phyloP scores from a whole-genome alignment of 2,113 vertebrate genomes.

The Strix uralensis region DNA sequence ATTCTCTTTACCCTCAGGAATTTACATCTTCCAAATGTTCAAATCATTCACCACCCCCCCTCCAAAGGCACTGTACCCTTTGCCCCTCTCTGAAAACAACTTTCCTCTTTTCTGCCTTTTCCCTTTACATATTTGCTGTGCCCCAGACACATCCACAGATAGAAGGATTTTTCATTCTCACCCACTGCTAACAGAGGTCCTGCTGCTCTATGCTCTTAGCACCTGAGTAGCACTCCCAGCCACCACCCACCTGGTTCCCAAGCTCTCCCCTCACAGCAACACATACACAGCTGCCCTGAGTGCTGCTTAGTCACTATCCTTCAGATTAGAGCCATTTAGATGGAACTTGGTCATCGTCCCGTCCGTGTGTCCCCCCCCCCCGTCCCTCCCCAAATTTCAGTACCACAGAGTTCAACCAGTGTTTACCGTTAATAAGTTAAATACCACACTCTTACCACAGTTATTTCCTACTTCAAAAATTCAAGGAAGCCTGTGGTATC shows the following conservation, averaged over 20 bases:
- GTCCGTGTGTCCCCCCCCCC: too few species aligned
- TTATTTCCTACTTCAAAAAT: conserved; percentile 20
- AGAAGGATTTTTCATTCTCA: neutral
- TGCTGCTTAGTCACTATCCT: neutral
- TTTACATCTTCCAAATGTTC: neutral
- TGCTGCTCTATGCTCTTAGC: neutral
- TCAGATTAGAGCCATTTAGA: neutral
- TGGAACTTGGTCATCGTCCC: neutral
- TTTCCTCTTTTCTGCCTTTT: too few species aligned
- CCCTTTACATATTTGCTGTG: neutral
- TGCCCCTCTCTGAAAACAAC: rapidly evolving
- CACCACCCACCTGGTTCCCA: neutral
- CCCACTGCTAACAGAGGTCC: neutral
- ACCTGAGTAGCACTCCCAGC: neutral
- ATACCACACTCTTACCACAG: neutral
- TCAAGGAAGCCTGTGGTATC: neutral
- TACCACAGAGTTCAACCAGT: neutral
- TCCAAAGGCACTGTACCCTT: neutral
- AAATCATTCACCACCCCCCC: rapidly evolving
- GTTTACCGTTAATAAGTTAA: neutral
- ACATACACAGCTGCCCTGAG: neutral
- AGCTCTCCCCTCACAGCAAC: neutral
- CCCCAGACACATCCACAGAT: neutral
- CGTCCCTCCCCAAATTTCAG: neutral
- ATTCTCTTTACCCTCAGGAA: neutral